Evolutionary conservation across 2,888 invertebrate genomes (phyloP).

Genomic region (Campaea margaritaria): DNA sequence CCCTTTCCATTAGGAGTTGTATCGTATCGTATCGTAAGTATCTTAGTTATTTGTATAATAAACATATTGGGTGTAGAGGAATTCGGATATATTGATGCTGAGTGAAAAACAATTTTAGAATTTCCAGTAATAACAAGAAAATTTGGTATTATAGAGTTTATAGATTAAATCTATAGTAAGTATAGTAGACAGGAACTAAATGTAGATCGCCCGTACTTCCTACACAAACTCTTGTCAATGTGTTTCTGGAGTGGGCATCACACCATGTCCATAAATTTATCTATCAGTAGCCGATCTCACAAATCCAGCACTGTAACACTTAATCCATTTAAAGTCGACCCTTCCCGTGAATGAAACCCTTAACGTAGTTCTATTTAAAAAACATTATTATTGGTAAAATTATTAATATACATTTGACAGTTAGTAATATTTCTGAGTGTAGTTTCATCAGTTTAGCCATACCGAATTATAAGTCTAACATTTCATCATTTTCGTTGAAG

Average conservation of each 20-base stretch:
- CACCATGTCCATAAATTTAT: neutral
- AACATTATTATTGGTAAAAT: too few species aligned
- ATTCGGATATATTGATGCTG: constrained; percentile 37
- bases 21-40: constrained; percentile 5
- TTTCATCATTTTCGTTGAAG: too few species aligned
- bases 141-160: too few species aligned
- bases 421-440: too few species aligned
- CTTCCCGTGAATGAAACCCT: neutral
- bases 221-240: neutral
- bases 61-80: constrained; percentile 8
- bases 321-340: neutral
- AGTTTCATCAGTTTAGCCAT: too few species aligned
- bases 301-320: constrained; percentile 1
- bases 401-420: too few species aligned
- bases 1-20: constrained; percentile 20
- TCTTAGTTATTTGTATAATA: neutral
- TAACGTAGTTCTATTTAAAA: too few species aligned
- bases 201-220: neutral
- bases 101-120: neutral
- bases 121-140: neutral
- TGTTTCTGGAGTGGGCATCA: neutral
- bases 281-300: neutral
- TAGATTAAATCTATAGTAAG: too few species aligned
- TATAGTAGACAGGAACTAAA: neutral
- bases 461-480: too few species aligned